Evolutionary conservation across 2,888 invertebrate genomes (phyloP).

Genomic region (Nudaria mundana): DNA sequence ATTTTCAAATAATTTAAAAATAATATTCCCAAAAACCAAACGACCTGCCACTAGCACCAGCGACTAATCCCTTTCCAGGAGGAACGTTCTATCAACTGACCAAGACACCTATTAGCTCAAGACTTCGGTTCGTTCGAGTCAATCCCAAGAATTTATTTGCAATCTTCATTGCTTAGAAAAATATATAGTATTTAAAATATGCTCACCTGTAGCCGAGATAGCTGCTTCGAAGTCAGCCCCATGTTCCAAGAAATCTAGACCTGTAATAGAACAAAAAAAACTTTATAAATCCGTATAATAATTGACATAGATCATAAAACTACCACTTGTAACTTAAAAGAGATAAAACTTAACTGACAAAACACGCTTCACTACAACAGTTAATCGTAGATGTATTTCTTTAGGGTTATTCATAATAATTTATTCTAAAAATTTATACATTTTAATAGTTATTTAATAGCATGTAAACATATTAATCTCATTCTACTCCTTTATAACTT

Average conservation of each 20-base stretch:
- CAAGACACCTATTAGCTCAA: too few species aligned
- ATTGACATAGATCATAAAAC: not conserved
- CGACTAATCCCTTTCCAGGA: too few species aligned
- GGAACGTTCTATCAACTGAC: too few species aligned
- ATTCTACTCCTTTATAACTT: not conserved
- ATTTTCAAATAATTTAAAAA: too few species aligned
- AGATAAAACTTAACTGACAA: conserved; percentile 45
- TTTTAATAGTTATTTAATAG: conserved; percentile 17
- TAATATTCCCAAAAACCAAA: too few species aligned
- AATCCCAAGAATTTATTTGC: too few species aligned
- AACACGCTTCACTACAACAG: conserved; percentile 32
- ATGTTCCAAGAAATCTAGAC: conserved; percentile 87
- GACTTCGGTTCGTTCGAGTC: too few species aligned
- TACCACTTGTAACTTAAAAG: not conserved
- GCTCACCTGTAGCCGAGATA: conserved; percentile 85
- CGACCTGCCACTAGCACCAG: too few species aligned
- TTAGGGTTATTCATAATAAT: conserved; percentile 27
- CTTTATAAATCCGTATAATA: not conserved
- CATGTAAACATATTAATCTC: not conserved
- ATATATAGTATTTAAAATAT: not conserved
- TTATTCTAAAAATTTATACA: conserved; percentile 7
- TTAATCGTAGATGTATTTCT: conserved; percentile 27
- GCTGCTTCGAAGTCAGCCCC: conserved; percentile 88
- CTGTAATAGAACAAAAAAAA: conserved; percentile 60
- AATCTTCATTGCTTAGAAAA: too few species aligned